Conservation (phyloP, 2,797 vertebrate genomes). For the Rhinella marina region DNA sequence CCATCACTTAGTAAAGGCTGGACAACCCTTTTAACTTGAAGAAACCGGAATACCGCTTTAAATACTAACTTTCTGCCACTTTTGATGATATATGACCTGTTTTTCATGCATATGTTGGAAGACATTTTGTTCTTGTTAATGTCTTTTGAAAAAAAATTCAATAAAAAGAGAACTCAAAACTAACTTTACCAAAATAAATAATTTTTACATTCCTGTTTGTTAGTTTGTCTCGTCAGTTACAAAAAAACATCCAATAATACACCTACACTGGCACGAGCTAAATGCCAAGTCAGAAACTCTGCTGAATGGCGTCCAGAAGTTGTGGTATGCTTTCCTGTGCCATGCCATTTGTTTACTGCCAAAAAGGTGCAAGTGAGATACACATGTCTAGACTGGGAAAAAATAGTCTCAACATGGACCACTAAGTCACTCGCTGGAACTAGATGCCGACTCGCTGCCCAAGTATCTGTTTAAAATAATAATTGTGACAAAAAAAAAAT, state of each 20-base stretch:
- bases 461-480: slow-evolving; percentile 24
- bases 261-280: slow-evolving; percentile 42
- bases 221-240: neutral
- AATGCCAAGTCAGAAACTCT: slow-evolving; percentile 48
- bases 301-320: slow-evolving; percentile 29
- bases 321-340: slow-evolving; percentile 45
- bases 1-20: too few species aligned
- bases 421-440: slow-evolving; percentile 46
- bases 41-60: too few species aligned
- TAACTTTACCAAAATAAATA: neutral
- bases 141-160: neutral
- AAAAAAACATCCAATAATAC: slow-evolving; percentile 38
- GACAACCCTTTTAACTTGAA: too few species aligned
- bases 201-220: neutral
- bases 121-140: neutral
- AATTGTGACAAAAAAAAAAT: slow-evolving; percentile 36
- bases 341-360: slow-evolving; percentile 35
- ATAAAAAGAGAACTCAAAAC: neutral
- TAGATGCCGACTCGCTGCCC: neutral
- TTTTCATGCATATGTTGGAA: neutral
- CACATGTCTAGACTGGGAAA: slow-evolving; percentile 45
- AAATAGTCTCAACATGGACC: slow-evolving; percentile 36
- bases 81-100: neutral
- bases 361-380: slow-evolving; percentile 43
- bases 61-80: neutral